A percentile compares a stretch with the other conserved stretches of the same genome.
phyloP scores from a whole-genome alignment of 2,888 invertebrate genomes.

The Synanthedon myopaeformis region DNA sequence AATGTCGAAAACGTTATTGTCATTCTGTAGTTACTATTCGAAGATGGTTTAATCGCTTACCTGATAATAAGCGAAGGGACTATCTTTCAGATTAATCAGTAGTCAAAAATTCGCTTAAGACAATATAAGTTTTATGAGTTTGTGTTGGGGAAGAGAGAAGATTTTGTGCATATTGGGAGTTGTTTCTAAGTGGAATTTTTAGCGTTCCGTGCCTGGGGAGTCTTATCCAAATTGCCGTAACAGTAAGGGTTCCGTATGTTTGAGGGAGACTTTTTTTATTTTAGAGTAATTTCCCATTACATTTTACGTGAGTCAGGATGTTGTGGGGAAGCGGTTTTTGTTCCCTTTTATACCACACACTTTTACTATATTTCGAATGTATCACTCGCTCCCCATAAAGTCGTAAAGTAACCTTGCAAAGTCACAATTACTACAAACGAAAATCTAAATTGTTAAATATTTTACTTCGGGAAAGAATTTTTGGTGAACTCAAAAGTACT shows the following conservation, averaged over 20 bases:
- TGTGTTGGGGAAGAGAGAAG: slow-evolving; percentile 9
- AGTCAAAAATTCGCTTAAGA: slow-evolving; percentile 36
- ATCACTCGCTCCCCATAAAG: neutral
- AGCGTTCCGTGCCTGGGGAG: slow-evolving; percentile 47
- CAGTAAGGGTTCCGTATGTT: slow-evolving; percentile 41
- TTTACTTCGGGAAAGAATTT: too few relatives aligned
- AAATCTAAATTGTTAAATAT: too few relatives aligned
- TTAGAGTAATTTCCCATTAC: slow-evolving; percentile 65
- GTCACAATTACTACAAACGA: too few relatives aligned
- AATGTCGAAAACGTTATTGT: too few relatives aligned
- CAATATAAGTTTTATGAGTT: slow-evolving; percentile 13
- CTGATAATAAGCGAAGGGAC: too few relatives aligned
- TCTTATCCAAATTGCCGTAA: slow-evolving; percentile 60
- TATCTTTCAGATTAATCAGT: too few relatives aligned
- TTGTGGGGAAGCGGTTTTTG: slow-evolving; percentile 47
- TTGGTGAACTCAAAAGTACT: too few relatives aligned
- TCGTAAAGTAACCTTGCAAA: slow-evolving; percentile 2
- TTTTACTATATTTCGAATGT: neutral
- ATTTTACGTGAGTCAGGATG: slow-evolving; percentile 51
- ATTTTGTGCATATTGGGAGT: slow-evolving; percentile 48
- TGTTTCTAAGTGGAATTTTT: slow-evolving; percentile 56
- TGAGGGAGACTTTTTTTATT: slow-evolving; percentile 54
- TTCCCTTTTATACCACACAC: neutral
- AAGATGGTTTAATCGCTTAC: too few relatives aligned
- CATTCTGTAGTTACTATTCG: too few relatives aligned